A percentile compares a stretch with the other conserved stretches of the same genome.
Conservation (phyloP, 1,140 invertebrate genomes). For the Drosophila bipectinata region DNA sequence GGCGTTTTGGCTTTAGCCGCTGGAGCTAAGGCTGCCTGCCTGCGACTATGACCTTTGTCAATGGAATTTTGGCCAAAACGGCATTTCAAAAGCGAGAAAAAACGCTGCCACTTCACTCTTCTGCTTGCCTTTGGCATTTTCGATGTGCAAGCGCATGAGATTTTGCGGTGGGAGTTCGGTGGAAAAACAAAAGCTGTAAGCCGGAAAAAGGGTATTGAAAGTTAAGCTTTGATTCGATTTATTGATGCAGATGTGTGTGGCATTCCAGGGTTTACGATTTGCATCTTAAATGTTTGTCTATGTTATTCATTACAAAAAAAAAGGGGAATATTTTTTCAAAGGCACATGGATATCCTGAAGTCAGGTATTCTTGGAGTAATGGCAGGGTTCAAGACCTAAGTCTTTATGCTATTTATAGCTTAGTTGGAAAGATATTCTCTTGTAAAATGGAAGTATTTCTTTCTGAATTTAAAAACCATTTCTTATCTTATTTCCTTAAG, state of each 20-base stretch:
- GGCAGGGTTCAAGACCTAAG: too few species aligned
- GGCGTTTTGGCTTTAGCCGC: slow-evolving; percentile 8
- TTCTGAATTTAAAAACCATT: not conserved
- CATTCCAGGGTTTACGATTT: slow-evolving; percentile 5
- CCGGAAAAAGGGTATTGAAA: slow-evolving; percentile 41
- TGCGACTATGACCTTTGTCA: slow-evolving; percentile 78
- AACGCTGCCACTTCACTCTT: not conserved
- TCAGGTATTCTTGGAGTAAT: not conserved
- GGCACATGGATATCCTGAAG: too few species aligned
- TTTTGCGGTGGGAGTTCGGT: slow-evolving; percentile 27
- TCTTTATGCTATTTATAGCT: too few species aligned
- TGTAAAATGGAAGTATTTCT: not conserved
- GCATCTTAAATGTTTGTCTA: slow-evolving; percentile 2
- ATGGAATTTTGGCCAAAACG: slow-evolving; percentile 64
- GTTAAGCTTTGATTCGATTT: slow-evolving; percentile 47
- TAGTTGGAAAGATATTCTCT: too few species aligned
- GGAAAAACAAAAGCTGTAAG: slow-evolving; percentile 7
- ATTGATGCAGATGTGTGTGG: slow-evolving; percentile 37
- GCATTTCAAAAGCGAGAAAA: slow-evolving; percentile 22
- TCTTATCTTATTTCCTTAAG: not conserved
- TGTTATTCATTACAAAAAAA: not conserved
- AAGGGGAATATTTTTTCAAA: too few species aligned
- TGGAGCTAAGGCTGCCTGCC: slow-evolving; percentile 26
- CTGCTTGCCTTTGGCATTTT: slow-evolving; percentile 35
- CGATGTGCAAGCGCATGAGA: slow-evolving; percentile 27